Conservation (phyloP, 2,113 vertebrate species). For the Reinhardtius hippoglossoides region DNA sequence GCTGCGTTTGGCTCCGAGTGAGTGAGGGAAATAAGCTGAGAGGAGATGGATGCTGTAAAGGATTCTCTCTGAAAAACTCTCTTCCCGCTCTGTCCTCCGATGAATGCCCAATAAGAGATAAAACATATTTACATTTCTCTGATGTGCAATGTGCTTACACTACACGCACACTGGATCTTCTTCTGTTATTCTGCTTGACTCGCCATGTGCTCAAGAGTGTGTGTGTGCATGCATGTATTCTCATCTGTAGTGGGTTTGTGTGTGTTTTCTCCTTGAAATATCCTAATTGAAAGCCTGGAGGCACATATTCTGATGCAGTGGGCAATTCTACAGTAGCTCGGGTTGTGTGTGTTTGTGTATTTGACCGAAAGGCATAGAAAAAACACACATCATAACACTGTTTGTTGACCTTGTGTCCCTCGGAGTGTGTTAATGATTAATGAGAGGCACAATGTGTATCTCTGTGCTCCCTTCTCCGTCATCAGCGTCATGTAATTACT, state of each 20-base stretch:
- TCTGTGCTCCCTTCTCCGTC: conserved; percentile 32
- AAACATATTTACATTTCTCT: conserved; percentile 62
- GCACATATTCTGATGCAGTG: conserved; percentile 45
- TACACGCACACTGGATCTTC: conserved; percentile 22
- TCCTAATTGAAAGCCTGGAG: conserved; percentile 67
- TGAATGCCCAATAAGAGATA: conserved; percentile 37
- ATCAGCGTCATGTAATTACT: conserved; percentile 44
- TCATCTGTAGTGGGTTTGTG: conserved; percentile 5
- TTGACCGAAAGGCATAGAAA: conserved; percentile 25
- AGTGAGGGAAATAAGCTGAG: conserved; percentile 36
- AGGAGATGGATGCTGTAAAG: conserved; percentile 35
- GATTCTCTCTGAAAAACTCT: conserved; percentile 17
- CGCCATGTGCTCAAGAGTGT: not conserved
- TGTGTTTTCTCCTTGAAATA: conserved; percentile 44
- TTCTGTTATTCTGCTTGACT: conserved; percentile 51
- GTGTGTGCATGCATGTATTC: conserved; percentile 6
- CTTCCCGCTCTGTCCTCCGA: conserved; percentile 11
- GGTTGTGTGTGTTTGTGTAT: conserved; percentile 33
- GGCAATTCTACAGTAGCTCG: conserved; percentile 14
- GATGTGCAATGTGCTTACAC: conserved; percentile 47
- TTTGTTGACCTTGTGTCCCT: conserved; percentile 56
- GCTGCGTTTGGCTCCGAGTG: conserved; percentile 15
- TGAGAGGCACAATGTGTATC: conserved; percentile 46
- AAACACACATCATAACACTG: conserved; percentile 46
- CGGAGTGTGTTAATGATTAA: conserved; percentile 58